phyloP scores from a whole-genome alignment of 1,140 invertebrate genomes.

The Caenorhabditis inopinata region DNA sequence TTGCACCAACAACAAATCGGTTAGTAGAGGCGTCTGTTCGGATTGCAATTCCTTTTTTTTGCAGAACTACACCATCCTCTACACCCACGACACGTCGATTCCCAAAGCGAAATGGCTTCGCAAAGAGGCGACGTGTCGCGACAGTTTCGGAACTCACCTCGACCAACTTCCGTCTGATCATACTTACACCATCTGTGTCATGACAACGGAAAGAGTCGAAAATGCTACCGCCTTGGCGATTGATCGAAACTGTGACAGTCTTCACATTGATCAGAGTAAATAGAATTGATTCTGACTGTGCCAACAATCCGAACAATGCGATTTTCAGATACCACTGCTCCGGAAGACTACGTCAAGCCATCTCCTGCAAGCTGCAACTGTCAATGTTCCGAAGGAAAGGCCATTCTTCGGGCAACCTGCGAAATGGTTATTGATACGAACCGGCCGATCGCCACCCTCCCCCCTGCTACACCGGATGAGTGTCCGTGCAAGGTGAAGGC shows the following conservation, averaged over 20 bases:
- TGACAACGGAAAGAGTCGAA: conserved; percentile 37
- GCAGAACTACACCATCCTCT: conserved; percentile 59
- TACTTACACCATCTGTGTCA: conserved; percentile 58
- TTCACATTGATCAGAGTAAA: conserved; percentile 52
- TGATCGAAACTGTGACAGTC: conserved; percentile 55
- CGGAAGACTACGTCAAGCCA: conserved; percentile 36
- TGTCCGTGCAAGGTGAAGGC: conserved; percentile 52
- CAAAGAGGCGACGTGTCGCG: conserved; percentile 51
- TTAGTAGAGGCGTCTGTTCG: background rate
- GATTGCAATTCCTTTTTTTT: background rate
- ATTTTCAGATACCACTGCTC: conserved; percentile 29
- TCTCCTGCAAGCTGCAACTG: conserved; percentile 40
- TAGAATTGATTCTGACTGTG: background rate
- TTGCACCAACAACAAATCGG: conserved; percentile 59
- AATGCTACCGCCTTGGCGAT: conserved; percentile 45
- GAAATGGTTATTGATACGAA: conserved; percentile 20
- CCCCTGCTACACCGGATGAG: conserved; percentile 49
- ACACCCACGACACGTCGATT: conserved; percentile 55
- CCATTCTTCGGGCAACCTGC: conserved; percentile 26
- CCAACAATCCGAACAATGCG: conserved; percentile 27
- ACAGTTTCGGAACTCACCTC: conserved; percentile 55
- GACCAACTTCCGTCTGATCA: conserved; percentile 52
- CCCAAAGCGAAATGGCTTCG: conserved; percentile 53
- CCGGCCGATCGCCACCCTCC: conserved; percentile 49
- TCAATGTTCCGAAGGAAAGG: conserved; percentile 42